phyloP scores from a whole-genome alignment of 1,140 invertebrate species.

The Drosophila sucinea region DNA sequence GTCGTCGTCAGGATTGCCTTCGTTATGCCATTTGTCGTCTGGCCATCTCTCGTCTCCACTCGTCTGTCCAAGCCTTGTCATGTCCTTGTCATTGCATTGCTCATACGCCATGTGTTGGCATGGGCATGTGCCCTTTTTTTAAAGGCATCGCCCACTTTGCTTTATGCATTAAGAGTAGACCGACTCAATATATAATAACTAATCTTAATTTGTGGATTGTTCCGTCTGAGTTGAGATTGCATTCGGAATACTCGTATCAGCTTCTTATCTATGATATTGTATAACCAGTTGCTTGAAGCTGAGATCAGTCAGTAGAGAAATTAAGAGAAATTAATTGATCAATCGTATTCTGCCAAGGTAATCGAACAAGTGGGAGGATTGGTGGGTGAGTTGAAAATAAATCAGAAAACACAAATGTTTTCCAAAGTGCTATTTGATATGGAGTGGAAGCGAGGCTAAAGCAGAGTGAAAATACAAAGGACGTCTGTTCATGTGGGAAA shows the following conservation, averaged over 20 bases:
- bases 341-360: too few relatives aligned
- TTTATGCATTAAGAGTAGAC: too few relatives aligned
- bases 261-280: too few relatives aligned
- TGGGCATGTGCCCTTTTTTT: background rate
- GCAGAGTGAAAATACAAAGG: background rate
- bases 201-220: too few relatives aligned
- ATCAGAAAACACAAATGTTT: conserved; percentile 1
- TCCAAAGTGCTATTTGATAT: background rate
- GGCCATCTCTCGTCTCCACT: too few relatives aligned
- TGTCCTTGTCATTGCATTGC: conserved; percentile 1
- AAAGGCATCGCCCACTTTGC: background rate
- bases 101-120: conserved; percentile 10
- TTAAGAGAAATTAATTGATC: too few relatives aligned
- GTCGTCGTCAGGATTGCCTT: background rate
- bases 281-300: too few relatives aligned
- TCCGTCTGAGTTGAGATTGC: too few relatives aligned
- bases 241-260: too few relatives aligned
- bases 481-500: conserved; percentile 7
- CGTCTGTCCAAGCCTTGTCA: background rate
- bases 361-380: background rate
- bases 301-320: too few relatives aligned
- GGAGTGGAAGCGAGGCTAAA: background rate
- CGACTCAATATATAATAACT: too few relatives aligned
- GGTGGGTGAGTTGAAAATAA: background rate
- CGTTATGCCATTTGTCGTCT: conserved; percentile 2